Conservation (phyloP, 2,888 invertebrate species). For the Seira musarum region DNA sequence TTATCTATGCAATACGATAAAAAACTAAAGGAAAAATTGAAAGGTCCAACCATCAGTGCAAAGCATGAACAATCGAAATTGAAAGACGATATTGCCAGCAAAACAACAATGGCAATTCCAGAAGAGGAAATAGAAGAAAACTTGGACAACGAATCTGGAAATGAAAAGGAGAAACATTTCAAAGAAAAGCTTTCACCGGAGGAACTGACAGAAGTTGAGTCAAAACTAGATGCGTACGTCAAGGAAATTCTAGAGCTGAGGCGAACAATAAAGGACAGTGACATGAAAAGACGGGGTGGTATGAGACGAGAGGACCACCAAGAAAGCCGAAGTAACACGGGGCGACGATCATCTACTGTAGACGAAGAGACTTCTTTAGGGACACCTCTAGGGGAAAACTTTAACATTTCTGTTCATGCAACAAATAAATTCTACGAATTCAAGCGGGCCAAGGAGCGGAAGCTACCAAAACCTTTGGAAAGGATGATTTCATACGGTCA, state of each 20-base stretch:
- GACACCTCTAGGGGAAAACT: background rate
- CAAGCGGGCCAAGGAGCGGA: slow-evolving; percentile 14
- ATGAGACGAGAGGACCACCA: background rate
- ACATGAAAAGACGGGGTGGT: no score
- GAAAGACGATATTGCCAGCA: background rate
- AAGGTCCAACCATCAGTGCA: background rate
- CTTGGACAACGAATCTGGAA: slow-evolving; percentile 11
- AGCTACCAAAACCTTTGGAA: slow-evolving; percentile 4
- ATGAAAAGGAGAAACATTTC: background rate
- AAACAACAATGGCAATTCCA: no score
- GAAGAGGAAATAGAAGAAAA: background rate
- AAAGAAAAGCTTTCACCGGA: slow-evolving; percentile 31
- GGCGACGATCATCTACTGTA: background rate
- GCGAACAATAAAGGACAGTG: background rate
- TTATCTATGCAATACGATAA: slow-evolving; percentile 37
- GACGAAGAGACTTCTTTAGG: background rate
- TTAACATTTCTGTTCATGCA: slow-evolving; percentile 30
- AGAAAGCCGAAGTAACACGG: slow-evolving; percentile 11
- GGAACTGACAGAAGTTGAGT: slow-evolving; percentile 55
- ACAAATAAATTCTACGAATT: slow-evolving; percentile 28
- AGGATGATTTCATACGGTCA: slow-evolving; percentile 28
- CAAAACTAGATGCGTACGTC: slow-evolving; percentile 54
- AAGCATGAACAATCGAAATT: slow-evolving; percentile 29
- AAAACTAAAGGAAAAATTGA: slow-evolving; percentile 27
- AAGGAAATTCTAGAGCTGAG: slow-evolving; percentile 59